Conservation (phyloP, 2,888 invertebrate genomes). For the Lochmaea capreae region DNA sequence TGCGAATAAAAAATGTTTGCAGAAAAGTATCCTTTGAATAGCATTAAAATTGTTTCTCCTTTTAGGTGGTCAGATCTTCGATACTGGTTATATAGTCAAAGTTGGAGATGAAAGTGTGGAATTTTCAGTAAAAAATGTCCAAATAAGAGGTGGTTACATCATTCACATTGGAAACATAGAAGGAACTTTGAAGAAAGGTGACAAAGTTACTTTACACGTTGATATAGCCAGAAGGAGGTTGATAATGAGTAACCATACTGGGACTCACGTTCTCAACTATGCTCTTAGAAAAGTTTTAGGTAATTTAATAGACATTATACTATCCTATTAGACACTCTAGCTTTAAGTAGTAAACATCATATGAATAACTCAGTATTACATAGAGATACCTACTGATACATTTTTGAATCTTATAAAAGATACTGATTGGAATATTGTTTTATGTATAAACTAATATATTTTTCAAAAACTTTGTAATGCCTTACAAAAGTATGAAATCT, state of each 20-base stretch:
- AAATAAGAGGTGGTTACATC: conserved; percentile 95
- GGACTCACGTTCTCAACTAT: conserved; percentile 97
- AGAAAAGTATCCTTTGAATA: neutral
- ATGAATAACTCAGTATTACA: no score
- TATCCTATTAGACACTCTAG: no score
- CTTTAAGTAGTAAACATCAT: no score
- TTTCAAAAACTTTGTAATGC: no score
- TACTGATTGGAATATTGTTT: no score
- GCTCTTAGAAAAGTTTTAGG: conserved; percentile 87
- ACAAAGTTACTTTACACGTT: conserved; percentile 82
- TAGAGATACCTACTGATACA: no score
- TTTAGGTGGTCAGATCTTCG: conserved; percentile 91
- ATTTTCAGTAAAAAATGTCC: conserved; percentile 92
- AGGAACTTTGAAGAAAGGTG: conserved; percentile 86
- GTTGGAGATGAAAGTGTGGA: conserved; percentile 86
- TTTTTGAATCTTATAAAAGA: no score
- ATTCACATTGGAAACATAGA: conserved; percentile 93
- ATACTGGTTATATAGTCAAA: conserved; percentile 92
- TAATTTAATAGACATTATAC: no score
- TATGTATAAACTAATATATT: no score
- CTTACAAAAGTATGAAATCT: no score
- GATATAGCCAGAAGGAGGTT: conserved; percentile 87
- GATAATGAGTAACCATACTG: conserved; percentile 99
- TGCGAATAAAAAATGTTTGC: neutral
- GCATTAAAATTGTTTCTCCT: neutral